These are phyloP conservation scores for Epistrophe eligans DNA, from an alignment of 2,888 invertebrate genomes.

Conservation along the genomic window DNA sequence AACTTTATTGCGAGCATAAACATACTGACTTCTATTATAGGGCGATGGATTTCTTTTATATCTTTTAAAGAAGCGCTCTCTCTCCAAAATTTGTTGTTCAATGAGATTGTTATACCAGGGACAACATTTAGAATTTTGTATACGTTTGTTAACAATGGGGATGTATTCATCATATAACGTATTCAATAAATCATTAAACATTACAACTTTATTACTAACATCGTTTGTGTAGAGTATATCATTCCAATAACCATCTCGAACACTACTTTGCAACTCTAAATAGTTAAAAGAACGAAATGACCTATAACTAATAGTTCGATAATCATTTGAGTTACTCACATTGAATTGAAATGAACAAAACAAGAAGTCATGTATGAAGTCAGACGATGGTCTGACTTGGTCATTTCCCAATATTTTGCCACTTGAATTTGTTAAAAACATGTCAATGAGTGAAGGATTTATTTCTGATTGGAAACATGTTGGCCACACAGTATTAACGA, in stretches of 20 bases:
- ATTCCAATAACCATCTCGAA: not conserved
- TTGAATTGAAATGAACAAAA: not conserved
- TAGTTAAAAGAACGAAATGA: not conserved
- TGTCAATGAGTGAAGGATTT: no score
- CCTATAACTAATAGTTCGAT: not conserved
- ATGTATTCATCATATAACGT: not conserved
- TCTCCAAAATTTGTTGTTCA: not conserved
- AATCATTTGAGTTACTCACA: not conserved
- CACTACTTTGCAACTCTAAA: not conserved
- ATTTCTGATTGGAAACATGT: no score
- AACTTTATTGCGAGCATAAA: no score
- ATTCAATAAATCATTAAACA: not conserved
- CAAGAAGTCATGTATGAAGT: not conserved
- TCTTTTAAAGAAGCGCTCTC: not conserved
- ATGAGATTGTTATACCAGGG: not conserved
- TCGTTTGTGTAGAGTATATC: not conserved
- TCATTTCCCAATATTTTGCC: no score
- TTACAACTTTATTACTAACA: not conserved
- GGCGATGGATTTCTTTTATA: no score
- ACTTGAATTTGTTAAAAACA: no score
- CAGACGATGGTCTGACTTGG: no score
- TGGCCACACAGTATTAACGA: no score
- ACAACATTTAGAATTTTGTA: no score
- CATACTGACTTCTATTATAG: not conserved
- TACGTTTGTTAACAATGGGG: not conserved